A percentile compares a stretch with the other conserved stretches of the same genome.
These are phyloP conservation scores for Meganola albula DNA, from an alignment of 2,888 invertebrate species.

Conservation along the genomic window DNA sequence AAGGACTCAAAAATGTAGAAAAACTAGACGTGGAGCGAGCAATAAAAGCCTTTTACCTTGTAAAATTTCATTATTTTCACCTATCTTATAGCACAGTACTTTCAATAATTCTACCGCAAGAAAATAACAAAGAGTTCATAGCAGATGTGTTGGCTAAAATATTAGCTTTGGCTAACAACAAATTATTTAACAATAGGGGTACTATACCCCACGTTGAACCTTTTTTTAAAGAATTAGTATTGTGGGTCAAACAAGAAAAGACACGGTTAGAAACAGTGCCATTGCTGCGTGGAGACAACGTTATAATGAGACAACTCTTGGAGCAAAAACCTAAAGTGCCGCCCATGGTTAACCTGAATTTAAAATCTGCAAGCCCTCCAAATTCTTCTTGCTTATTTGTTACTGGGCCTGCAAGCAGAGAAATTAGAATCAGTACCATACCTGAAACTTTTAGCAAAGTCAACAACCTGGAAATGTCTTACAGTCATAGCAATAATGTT, in stretches of 20 bases:
- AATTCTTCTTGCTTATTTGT: not conserved
- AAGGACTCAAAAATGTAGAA: not conserved
- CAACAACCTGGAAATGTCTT: not conserved
- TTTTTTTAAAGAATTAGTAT: conserved; percentile 33
- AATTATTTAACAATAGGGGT: conserved; percentile 13
- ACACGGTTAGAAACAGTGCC: no score
- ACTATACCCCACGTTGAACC: conserved; percentile 14
- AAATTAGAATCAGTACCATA: not conserved
- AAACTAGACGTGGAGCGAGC: not conserved
- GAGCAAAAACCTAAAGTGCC: no score
- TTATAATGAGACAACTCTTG: no score
- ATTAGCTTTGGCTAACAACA: conserved; percentile 18
- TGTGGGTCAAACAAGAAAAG: conserved; percentile 32
- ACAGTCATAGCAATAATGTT: not conserved
- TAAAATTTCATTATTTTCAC: conserved; percentile 33
- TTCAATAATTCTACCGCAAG: conserved; percentile 35
- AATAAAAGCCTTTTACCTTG: conserved; percentile 12
- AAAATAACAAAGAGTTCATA: conserved; percentile 31
- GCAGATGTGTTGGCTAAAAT: conserved; percentile 31
- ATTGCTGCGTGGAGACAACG: no score
- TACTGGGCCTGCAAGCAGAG: not conserved
- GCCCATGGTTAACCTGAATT: no score
- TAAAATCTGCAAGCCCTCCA: not conserved
- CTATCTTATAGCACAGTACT: conserved; percentile 32
- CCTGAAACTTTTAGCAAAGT: not conserved